Evolutionary conservation across 2,113 vertebrate genomes (phyloP).

Genomic region (Nanorana parkeri): DNA sequence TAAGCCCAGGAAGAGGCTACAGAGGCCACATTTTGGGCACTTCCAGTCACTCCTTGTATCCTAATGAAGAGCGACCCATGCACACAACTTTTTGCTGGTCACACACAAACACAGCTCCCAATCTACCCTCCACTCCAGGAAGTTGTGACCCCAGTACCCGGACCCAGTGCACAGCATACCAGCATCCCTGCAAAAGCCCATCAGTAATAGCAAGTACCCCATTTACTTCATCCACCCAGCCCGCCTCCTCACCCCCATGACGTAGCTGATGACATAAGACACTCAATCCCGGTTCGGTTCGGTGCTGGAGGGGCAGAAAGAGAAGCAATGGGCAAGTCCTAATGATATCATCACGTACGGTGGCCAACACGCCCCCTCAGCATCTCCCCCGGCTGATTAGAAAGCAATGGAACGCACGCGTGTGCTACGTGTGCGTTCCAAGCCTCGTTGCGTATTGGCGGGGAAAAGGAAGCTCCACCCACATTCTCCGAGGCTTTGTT

Average conservation of each 20-base stretch:
- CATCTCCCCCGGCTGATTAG: neutral
- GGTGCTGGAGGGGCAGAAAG: constrained; percentile 43
- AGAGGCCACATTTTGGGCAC: no score
- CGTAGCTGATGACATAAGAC: constrained; percentile 48
- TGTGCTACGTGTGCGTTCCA: constrained; percentile 11
- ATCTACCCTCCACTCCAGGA: no score
- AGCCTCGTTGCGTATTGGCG: constrained; percentile 25
- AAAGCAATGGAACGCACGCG: neutral
- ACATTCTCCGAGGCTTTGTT: constrained; percentile 23
- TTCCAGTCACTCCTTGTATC: no score
- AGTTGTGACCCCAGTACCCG: neutral
- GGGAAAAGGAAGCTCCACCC: constrained; percentile 17
- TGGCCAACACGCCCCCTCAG: constrained; percentile 24
- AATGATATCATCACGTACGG: constrained; percentile 50
- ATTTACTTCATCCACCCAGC: neutral
- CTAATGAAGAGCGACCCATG: neutral
- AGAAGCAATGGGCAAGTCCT: constrained; percentile 20
- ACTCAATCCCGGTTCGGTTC: constrained; percentile 57
- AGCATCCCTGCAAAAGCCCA: neutral
- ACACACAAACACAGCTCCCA: no score
- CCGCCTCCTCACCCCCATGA: constrained; percentile 53
- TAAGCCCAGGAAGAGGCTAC: no score
- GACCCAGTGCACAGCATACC: neutral
- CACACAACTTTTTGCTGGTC: neutral
- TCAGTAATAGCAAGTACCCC: neutral